Base-by-base conservation (phyloP, 2,113 vertebrate genomes). In the Coreoperca whiteheadi region DNA sequence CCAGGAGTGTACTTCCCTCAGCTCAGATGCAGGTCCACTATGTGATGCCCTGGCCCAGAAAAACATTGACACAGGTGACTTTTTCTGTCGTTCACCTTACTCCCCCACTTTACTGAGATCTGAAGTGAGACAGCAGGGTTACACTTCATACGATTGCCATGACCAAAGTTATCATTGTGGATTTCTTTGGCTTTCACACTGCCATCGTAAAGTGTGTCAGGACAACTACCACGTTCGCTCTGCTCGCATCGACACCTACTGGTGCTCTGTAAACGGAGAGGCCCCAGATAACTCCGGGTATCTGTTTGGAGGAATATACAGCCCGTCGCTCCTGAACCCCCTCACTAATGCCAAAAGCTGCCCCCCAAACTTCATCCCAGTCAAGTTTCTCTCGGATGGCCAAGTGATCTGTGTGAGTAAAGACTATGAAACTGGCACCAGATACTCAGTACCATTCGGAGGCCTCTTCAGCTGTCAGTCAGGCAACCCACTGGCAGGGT, bases 391-490 rank as follows among this genome's bases (percentile, higher is more conserved):
- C 0, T 94, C 94, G 0, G 96, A 96, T 0, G 95, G 94, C 48
- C 94, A 97, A 82, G 82, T 84, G 39, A 93, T 99, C 43, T 99
- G 98, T 0, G 8, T 95, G 23, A 97, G 97, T 71, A 93, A 89
- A 0, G 96, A 98, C 86, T 97, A 96, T 0, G 97, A 98, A 83
- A 0, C 1, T 1, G 96, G 92, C 0, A 83, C 85, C 14, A 86
- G 23, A 56, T 94, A 94, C 9, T 87, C 96, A 0, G 95, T 97
- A 8, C 95, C 96, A 2, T 98, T 99, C 0, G 98, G 96, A 7
- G 98, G 98, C 15, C 95, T 99, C 90, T 98, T 99, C 82, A 99
- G 97, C 88, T 99, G 97, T 78, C 79, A 94, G n/a, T 88, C 90
- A 2, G 94, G 87, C 41, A 99, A 99, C 81, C 96, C 96, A 0